Conservation (phyloP, 2,113 vertebrate genomes). For the Gasterosteus aculeatus region DNA sequence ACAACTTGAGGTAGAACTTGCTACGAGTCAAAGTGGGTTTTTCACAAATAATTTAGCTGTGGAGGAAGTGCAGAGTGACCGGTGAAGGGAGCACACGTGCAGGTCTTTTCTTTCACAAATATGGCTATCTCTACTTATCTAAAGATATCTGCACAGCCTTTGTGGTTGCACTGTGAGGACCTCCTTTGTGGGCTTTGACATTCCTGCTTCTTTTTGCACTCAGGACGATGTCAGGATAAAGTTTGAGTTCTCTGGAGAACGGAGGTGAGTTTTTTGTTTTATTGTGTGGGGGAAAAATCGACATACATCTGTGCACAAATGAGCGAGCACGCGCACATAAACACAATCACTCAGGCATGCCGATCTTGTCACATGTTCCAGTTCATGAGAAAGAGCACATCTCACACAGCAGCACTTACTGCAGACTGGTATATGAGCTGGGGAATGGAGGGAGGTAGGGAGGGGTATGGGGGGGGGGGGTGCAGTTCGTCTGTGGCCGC, state of each 20-base stretch:
- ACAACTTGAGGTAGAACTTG: constrained; percentile 13
- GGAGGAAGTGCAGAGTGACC: not conserved
- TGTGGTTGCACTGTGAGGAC: not conserved
- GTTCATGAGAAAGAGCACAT: constrained; percentile 59
- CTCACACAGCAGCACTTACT: constrained; percentile 33
- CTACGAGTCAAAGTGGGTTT: constrained; percentile 7
- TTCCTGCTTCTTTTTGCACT: constrained; percentile 27
- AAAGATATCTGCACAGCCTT: not conserved
- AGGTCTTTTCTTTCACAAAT: not conserved
- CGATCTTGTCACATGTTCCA: constrained; percentile 51
- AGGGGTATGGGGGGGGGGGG: constrained; percentile 82
- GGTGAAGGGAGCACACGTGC: not conserved
- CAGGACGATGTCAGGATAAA: constrained; percentile 97
- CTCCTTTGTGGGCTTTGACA: not conserved
- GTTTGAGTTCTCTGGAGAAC: constrained; percentile 94
- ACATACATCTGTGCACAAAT: not conserved
- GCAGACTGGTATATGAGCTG: constrained; percentile 75
- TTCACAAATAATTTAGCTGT: constrained; percentile 1
- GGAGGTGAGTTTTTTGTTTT: constrained; percentile 81
- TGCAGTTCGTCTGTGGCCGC: constrained; percentile 84
- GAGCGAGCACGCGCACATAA: constrained; percentile 29
- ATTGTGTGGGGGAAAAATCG: not conserved
- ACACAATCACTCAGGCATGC: constrained; percentile 45
- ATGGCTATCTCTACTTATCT: too few relatives aligned
- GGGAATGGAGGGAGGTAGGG: constrained; percentile 79